Conservation (phyloP, 2,888 invertebrate genomes). For the Cryptus armator region DNA sequence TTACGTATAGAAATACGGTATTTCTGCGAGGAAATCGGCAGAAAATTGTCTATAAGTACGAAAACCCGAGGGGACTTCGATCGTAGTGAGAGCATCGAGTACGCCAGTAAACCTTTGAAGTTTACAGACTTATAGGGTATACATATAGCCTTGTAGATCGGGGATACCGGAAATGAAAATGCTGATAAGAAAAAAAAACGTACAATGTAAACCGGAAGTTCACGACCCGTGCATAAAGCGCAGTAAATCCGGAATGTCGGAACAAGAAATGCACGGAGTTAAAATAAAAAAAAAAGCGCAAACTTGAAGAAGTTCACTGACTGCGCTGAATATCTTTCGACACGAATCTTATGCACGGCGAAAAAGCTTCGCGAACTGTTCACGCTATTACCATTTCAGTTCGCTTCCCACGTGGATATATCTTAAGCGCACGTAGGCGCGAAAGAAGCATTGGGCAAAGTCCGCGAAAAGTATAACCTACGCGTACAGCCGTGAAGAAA, state of each 20-base stretch:
- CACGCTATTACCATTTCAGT: conserved; percentile 50
- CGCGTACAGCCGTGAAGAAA: conserved; percentile 21
- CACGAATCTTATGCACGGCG: conserved; percentile 14
- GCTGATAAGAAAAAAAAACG: neutral
- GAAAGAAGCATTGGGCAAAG: conserved; percentile 16
- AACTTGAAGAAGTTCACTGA: neutral
- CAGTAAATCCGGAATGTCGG: too few relatives aligned
- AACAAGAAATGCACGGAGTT: neutral
- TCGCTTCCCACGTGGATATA: conserved; percentile 31
- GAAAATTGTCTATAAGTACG: too few relatives aligned
- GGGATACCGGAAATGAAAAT: neutral
- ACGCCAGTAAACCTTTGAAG: too few relatives aligned
- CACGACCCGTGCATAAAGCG: neutral
- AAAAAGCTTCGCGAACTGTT: conserved; percentile 39
- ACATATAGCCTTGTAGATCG: neutral
- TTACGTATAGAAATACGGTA: too few relatives aligned
- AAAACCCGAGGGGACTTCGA: too few relatives aligned
- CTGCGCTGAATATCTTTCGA: conserved; percentile 9
- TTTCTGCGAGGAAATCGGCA: too few relatives aligned
- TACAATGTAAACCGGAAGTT: conserved; percentile 10
- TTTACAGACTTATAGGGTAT: too few relatives aligned
- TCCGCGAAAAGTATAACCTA: conserved; percentile 3
- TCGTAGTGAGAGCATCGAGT: too few relatives aligned
- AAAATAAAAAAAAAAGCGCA: neutral
- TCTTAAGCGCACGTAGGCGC: conserved; percentile 26